phyloP scores from a whole-genome alignment of 1,140 invertebrate species.

The Apis florea region DNA sequence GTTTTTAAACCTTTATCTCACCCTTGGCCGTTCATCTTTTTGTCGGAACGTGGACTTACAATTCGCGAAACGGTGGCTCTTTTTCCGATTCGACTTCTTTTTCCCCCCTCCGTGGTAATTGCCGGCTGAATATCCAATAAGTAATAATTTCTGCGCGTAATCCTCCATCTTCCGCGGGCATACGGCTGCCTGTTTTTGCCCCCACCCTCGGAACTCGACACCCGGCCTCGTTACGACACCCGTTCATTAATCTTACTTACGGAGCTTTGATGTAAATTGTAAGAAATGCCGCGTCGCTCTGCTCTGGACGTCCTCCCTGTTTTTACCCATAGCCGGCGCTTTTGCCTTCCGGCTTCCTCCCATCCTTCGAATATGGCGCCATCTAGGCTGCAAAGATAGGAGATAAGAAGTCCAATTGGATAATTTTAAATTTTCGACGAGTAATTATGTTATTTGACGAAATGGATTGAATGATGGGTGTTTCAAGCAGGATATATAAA shows the following conservation, averaged over 20 bases:
- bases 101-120: slow-evolving; percentile 6
- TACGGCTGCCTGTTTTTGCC: slow-evolving; percentile 28
- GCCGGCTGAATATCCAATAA: slow-evolving; percentile 32
- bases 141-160: slow-evolving; percentile 44
- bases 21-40: neutral
- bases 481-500: too few species aligned
- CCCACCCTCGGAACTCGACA: neutral
- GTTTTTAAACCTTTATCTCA: neutral
- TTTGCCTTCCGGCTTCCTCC: slow-evolving; percentile 2
- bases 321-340: slow-evolving; percentile 40
- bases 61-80: neutral
- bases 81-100: neutral
- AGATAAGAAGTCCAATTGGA: too few species aligned
- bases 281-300: slow-evolving; percentile 43
- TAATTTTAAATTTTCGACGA: too few species aligned
- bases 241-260: slow-evolving; percentile 62
- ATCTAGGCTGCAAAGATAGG: neutral
- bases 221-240: slow-evolving; percentile 10
- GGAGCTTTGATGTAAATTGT: slow-evolving; percentile 58
- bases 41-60: neutral
- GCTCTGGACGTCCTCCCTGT: slow-evolving; percentile 22
- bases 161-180: slow-evolving; percentile 20
- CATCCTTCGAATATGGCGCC: slow-evolving; percentile 19
- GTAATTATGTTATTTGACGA: too few species aligned
- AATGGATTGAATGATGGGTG: too few species aligned